Base-by-base conservation (phyloP, 2,888 invertebrate species). In the Synanthedon tipuliformis region DNA sequence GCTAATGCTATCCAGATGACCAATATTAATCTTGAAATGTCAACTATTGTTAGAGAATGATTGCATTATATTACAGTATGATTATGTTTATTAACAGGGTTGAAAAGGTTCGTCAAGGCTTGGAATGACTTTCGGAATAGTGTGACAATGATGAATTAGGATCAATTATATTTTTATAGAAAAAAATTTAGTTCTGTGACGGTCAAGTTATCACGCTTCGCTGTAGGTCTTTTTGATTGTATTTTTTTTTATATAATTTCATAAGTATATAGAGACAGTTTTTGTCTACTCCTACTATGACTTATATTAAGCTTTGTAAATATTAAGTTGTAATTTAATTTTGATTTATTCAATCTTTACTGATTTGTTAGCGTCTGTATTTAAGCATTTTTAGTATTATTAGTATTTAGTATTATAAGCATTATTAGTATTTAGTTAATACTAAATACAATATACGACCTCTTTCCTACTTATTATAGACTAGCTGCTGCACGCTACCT, bases 21-120 rank as follows among this genome's bases (percentile, higher is more conserved):
- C 80, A 76, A 74, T 81, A 83, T 82, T 80, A 81, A 84, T 84
- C 79, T 75, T 71, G 56, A 71, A 72, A 78, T 80, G 79, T 81
- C 81, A 59, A 65, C 73, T 75, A 70, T 84, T 82, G 81, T 81
- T 62, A 63, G 55, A 58, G 58, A 59, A 63, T 70, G 73, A 74
- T 77, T 75, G 68, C 69, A 64, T 65, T 69, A 52, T 56, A 41
- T 62, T 63, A 63, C 57, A 55, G 53, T 54, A 59, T 60, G 62
- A 61, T 68, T 69, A 70, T 64, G 62, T 65, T 61, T 67, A 61
- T 61, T 63, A 65, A 67, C 62, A 64, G 40, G 50, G 48, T 56
- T 59, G 58, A 59, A 65, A 61, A 59, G 56, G 56, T 57, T 54
- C 53, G 50, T 55, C 54, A 55, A 52, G 40, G 52, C 49, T 51